Evolutionary conservation across 2,888 invertebrate genomes (phyloP).

Genomic region (Thelaira solivaga): DNA sequence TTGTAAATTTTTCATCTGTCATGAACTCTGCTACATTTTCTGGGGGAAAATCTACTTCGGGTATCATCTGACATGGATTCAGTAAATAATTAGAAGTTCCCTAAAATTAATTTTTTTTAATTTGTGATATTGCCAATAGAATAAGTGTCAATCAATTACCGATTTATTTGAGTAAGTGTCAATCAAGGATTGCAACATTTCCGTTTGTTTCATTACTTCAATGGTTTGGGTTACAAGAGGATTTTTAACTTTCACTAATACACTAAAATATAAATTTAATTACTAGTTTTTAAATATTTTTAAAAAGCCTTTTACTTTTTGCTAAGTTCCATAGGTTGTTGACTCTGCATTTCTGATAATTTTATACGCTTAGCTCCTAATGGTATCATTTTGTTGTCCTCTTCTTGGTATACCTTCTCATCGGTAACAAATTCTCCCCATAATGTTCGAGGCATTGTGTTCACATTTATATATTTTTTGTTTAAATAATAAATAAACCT

Average conservation of each 20-base stretch:
- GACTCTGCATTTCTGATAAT: constrained; percentile 68
- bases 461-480: background rate
- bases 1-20: constrained; percentile 72
- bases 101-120: constrained; percentile 61
- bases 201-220: constrained; percentile 77
- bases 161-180: constrained; percentile 76
- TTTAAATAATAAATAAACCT: too few species aligned
- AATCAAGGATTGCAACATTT: constrained; percentile 75
- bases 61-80: constrained; percentile 76
- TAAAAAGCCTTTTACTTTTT: constrained; percentile 59
- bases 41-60: constrained; percentile 75
- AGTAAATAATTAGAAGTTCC: constrained; percentile 74
- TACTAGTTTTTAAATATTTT: background rate
- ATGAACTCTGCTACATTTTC: constrained; percentile 74
- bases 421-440: constrained; percentile 66
- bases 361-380: constrained; percentile 67
- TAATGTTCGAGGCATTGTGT: constrained; percentile 62
- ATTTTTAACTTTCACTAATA: constrained; percentile 71
- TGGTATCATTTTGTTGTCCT: constrained; percentile 62
- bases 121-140: background rate
- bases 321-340: constrained; percentile 54
- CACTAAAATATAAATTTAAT: constrained; percentile 61
- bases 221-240: constrained; percentile 76
- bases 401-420: constrained; percentile 46
- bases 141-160: constrained; percentile 59